A percentile compares a stretch with the other conserved stretches of the same genome.
phyloP scores from a whole-genome alignment of 1,140 invertebrate genomes.

The Brachystomella parvula region DNA sequence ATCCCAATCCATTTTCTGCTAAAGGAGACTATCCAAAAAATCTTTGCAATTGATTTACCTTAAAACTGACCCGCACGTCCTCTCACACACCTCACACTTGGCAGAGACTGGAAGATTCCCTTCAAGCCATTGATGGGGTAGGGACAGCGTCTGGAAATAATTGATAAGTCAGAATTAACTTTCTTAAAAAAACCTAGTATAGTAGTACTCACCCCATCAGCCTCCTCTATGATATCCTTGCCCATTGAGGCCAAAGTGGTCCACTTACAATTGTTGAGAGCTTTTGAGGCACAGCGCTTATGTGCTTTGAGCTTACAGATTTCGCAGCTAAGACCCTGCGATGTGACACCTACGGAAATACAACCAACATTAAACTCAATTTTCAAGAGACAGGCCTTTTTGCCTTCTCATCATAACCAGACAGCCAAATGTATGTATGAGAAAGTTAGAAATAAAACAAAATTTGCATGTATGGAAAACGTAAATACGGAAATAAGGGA shows the following conservation, averaged over 20 bases:
- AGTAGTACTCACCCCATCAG: slow-evolving; percentile 66
- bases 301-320: slow-evolving; percentile 95
- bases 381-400: no score
- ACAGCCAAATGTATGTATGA: no score
- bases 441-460: no score
- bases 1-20: neutral
- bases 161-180: slow-evolving; percentile 16
- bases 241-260: slow-evolving; percentile 86
- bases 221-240: slow-evolving; percentile 85
- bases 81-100: slow-evolving; percentile 89
- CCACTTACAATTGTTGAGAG: slow-evolving; percentile 94
- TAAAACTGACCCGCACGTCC: slow-evolving; percentile 90
- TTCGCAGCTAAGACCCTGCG: slow-evolving; percentile 89
- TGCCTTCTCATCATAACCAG: no score
- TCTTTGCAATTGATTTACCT: slow-evolving; percentile 50
- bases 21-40: neutral
- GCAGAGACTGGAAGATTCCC: slow-evolving; percentile 91
- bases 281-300: slow-evolving; percentile 82
- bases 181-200: slow-evolving; percentile 7
- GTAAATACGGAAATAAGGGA: slow-evolving; percentile 6
- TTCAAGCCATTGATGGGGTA: slow-evolving; percentile 98
- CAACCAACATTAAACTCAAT: neutral
- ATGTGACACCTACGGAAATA: slow-evolving; percentile 65
- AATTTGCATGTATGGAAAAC: no score
- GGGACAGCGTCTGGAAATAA: slow-evolving; percentile 57